A percentile compares a stretch with the other conserved stretches of the same genome.
These are phyloP conservation scores for Caenorhabditis panamensis DNA, from an alignment of 2,888 invertebrate genomes.

Conservation along the genomic window DNA sequence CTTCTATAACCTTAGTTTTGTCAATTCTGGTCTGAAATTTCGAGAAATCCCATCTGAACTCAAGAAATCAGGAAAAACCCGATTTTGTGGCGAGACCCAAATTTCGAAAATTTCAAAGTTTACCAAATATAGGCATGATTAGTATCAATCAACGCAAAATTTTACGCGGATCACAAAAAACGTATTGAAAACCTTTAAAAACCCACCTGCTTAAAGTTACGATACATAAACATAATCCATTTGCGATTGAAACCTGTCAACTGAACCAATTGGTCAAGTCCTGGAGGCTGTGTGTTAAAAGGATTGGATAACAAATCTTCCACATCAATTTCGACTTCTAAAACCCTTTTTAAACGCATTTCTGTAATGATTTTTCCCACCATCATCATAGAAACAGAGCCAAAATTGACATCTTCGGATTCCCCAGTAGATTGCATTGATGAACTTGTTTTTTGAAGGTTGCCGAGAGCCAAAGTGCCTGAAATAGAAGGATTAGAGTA, in stretches of 20 bases:
- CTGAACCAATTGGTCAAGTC: constrained; percentile 70
- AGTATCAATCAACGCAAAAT: not conserved
- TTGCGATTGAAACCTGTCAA: constrained; percentile 74
- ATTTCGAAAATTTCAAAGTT: not conserved
- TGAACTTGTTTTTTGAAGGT: constrained; percentile 68
- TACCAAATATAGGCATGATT: not conserved
- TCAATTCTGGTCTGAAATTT: too few relatives aligned
- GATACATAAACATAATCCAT: constrained; percentile 78
- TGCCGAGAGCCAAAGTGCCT: constrained; percentile 73
- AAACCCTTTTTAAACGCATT: too few relatives aligned
- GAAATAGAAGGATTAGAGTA: constrained; percentile 20
- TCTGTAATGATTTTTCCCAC: constrained; percentile 63
- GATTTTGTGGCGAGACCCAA: not conserved
- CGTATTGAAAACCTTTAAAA: not conserved
- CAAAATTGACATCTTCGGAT: constrained; percentile 74
- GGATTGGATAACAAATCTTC: constrained; percentile 76
- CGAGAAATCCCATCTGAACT: not conserved
- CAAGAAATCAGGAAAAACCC: not conserved
- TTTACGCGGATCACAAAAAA: not conserved
- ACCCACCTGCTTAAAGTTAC: constrained; percentile 78
- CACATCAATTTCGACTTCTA: constrained; percentile 77
- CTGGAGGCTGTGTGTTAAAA: constrained; percentile 76
- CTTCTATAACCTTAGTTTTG: too few relatives aligned
- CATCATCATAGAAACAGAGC: constrained; percentile 77
- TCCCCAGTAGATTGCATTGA: constrained; percentile 72